A percentile compares a stretch with the other conserved stretches of the same genome.
phyloP scores from a whole-genome alignment of 2,888 invertebrate genomes.

The Lepidonotus clava region DNA sequence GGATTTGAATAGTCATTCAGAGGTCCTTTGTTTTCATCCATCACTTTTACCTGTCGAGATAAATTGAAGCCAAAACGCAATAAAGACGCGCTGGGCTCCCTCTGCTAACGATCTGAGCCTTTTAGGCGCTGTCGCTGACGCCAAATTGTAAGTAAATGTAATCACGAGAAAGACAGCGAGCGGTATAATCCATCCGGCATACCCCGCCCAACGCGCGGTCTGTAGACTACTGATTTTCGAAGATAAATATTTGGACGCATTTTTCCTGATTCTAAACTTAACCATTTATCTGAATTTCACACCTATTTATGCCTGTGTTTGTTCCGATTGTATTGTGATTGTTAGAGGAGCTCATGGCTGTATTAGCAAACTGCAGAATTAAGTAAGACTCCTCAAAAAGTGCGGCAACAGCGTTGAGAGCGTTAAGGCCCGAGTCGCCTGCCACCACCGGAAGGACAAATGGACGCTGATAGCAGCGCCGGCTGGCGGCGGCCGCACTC shows the following conservation, averaged over 20 bases:
- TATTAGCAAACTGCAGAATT: background rate
- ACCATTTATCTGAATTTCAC: background rate
- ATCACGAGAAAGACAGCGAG: slow-evolving; percentile 15
- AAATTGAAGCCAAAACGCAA: slow-evolving; percentile 52
- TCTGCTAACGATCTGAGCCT: slow-evolving; percentile 31
- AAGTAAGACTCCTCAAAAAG: background rate
- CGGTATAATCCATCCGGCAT: slow-evolving; percentile 39
- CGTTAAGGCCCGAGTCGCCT: slow-evolving; percentile 18
- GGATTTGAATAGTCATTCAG: slow-evolving; percentile 53
- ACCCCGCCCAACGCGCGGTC: background rate
- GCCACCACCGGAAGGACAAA: slow-evolving; percentile 22
- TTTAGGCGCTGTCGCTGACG: slow-evolving; percentile 30
- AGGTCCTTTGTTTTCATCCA: slow-evolving; percentile 52
- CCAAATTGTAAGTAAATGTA: slow-evolving; percentile 51
- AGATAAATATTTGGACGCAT: background rate
- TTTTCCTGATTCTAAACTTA: background rate
- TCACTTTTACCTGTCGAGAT: slow-evolving; percentile 49
- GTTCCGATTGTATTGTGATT: background rate
- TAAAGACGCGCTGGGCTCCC: slow-evolving; percentile 43
- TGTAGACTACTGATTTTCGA: background rate
- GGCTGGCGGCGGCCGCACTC: slow-evolving; percentile 40
- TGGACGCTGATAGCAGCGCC: slow-evolving; percentile 35
- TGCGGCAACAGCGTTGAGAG: background rate
- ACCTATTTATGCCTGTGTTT: background rate
- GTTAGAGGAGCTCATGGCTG: background rate